These are phyloP conservation scores for Eristalis pertinax DNA, from an alignment of 2,888 invertebrate genomes.

Conservation along the genomic window DNA sequence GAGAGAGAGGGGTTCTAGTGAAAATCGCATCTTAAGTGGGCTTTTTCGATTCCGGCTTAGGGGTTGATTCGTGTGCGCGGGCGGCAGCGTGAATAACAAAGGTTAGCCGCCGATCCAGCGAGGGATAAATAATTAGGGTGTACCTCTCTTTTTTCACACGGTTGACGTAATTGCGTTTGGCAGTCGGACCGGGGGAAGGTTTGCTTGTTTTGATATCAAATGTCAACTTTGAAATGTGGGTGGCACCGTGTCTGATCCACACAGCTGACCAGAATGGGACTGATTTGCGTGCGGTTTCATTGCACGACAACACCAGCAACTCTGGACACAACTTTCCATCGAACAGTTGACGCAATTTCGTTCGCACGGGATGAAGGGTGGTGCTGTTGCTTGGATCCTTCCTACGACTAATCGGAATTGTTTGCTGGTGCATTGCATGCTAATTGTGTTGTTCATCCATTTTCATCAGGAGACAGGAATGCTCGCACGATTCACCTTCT, in stretches of 20 bases:
- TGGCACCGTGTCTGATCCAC: background rate
- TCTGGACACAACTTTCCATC: background rate
- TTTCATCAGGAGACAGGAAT: background rate
- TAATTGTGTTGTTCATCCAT: too few species aligned
- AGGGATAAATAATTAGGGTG: slow-evolving; percentile 54
- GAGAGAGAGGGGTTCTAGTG: background rate
- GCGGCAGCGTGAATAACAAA: slow-evolving; percentile 9
- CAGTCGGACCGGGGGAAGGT: background rate
- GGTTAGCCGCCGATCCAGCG: slow-evolving; percentile 13
- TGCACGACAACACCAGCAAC: background rate
- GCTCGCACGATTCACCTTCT: background rate
- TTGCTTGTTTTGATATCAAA: slow-evolving; percentile 37
- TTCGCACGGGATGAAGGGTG: background rate
- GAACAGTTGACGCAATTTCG: background rate
- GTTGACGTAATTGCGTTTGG: slow-evolving; percentile 51
- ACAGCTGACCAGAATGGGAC: background rate
- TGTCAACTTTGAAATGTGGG: slow-evolving; percentile 12
- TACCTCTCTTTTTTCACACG: slow-evolving; percentile 34
- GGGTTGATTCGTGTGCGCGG: background rate
- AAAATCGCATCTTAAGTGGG: slow-evolving; percentile 18
- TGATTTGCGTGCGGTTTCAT: background rate
- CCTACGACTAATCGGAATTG: background rate
- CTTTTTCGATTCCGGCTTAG: slow-evolving; percentile 4
- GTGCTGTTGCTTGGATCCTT: slow-evolving; percentile 11
- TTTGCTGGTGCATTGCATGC: background rate